Base-by-base conservation (phyloP, 1,140 invertebrate species). In the Sitodiplosis mosellana region DNA sequence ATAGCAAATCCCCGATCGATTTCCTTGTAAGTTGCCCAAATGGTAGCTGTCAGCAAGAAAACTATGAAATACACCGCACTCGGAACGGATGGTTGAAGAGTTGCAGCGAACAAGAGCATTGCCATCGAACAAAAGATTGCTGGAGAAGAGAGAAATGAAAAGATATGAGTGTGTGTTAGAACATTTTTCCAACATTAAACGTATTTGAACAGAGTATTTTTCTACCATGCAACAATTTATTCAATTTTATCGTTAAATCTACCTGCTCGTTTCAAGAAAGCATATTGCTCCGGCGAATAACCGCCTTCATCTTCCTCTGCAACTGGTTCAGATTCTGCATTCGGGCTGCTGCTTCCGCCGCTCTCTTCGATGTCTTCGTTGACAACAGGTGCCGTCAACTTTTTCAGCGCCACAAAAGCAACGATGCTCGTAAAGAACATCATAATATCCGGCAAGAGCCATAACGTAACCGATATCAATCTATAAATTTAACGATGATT, bases 41-140 rank as follows among this genome's bases (percentile, higher is more conserved):
- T 87, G 0, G 90, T 93, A 14, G 83, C 81, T 6, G 84, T 74
- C 21, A 74, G 74, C 53, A 96, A 67, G 62, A 96, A 96, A 14
- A 81, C 71, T 14, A 90, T 53, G 65, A 90, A 93, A 65, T 95
- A 94, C 33, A 92, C 72, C 11, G 77, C 80, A 33, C 79, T 80
- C 2, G 81, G 75, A 6, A 87, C 67, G 17, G 84, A 89, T 3
- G 87, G 86, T 43, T 77, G 71, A 55, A 88, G 61, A 40, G 83
- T 76, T 0, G 83, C 84, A 15, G 81, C 77, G 52, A 83, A 72
- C 63, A 86, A 88, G 47, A 89, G 65, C 7, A 78, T 72, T 22
- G 76, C 73, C 36, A 89, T 61, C 14, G 75, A 75, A 12, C 79
- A 65, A 51, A 83, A 81, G 54, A 80, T 83, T 17, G 81, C 82